These are phyloP conservation scores for Macrocentrus cingulum DNA, from an alignment of 1,140 invertebrate genomes.

Conservation along the genomic window DNA sequence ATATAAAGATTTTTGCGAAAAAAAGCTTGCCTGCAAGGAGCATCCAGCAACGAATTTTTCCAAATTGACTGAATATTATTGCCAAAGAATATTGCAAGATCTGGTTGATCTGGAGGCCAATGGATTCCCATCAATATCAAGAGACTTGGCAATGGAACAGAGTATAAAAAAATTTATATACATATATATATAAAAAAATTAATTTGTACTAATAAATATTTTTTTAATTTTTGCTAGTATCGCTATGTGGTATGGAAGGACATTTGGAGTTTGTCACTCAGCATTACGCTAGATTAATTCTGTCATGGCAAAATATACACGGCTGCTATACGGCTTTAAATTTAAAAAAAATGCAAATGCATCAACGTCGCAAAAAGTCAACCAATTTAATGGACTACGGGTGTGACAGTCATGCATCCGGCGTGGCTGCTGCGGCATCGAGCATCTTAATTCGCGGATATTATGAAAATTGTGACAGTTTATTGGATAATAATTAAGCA, in stretches of 20 bases:
- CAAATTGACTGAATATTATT: slow-evolving; percentile 38
- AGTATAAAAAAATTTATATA: slow-evolving; percentile 33
- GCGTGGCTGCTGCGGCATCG: slow-evolving; percentile 38
- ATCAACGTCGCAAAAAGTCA: slow-evolving; percentile 24
- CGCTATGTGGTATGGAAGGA: slow-evolving; percentile 53
- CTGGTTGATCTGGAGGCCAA: slow-evolving; percentile 37
- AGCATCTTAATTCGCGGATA: slow-evolving; percentile 41
- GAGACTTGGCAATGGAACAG: slow-evolving; percentile 50
- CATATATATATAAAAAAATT: too few relatives aligned
- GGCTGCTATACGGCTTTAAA: slow-evolving; percentile 41
- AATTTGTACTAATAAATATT: too few relatives aligned
- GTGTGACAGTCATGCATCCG: slow-evolving; percentile 43
- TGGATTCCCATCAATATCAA: slow-evolving; percentile 36
- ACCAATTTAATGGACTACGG: slow-evolving; percentile 39
- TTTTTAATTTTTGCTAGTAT: slow-evolving; percentile 41
- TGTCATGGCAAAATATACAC: slow-evolving; percentile 37
- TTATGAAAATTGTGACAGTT: slow-evolving; percentile 33
- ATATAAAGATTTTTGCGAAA: slow-evolving; percentile 20
- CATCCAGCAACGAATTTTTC: slow-evolving; percentile 14
- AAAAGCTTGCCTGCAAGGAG: slow-evolving; percentile 36
- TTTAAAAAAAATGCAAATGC: slow-evolving; percentile 25
- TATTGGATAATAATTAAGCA: neutral
- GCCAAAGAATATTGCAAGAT: slow-evolving; percentile 43
- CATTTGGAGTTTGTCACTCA: slow-evolving; percentile 42
- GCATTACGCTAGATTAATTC: slow-evolving; percentile 40